Conservation (phyloP, 2,113 vertebrate species). For the Cnemophilus loriae region DNA sequence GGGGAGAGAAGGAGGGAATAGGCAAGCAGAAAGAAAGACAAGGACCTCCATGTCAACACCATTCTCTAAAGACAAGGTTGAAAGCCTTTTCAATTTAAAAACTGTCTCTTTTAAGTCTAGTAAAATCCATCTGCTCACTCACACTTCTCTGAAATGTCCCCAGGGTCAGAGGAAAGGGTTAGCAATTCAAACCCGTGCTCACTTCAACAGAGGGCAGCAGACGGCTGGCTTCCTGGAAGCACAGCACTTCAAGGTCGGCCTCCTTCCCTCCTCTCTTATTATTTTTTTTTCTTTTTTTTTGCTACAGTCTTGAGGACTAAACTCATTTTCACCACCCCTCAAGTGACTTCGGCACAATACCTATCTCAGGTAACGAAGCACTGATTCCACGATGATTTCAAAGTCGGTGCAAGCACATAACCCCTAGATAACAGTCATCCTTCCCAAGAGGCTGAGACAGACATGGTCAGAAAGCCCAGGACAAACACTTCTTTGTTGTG, state of each 20-base stretch:
- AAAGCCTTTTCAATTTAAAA: background rate
- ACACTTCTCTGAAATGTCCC: background rate
- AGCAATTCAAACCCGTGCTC: background rate
- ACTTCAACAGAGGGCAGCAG: background rate
- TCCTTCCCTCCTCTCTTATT: background rate
- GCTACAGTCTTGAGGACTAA: background rate
- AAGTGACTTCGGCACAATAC: background rate
- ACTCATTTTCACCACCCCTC: background rate
- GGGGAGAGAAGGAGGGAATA: background rate
- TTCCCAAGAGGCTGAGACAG: background rate
- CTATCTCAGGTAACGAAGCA: background rate
- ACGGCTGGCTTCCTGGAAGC: background rate
- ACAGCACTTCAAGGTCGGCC: background rate
- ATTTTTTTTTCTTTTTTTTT: background rate
- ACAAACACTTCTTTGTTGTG: background rate
- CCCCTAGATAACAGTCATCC: background rate
- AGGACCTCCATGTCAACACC: background rate
- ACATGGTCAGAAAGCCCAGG: background rate
- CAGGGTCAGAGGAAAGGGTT: background rate
- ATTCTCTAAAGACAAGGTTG: background rate
- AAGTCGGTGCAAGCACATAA: rapidly evolving
- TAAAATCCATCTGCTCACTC: constrained; percentile 5
- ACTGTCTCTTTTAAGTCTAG: background rate
- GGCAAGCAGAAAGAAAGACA: background rate
- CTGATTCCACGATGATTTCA: background rate